Conservation (phyloP, 2,888 invertebrate species). For the Harpagoxenus sublaevis region DNA sequence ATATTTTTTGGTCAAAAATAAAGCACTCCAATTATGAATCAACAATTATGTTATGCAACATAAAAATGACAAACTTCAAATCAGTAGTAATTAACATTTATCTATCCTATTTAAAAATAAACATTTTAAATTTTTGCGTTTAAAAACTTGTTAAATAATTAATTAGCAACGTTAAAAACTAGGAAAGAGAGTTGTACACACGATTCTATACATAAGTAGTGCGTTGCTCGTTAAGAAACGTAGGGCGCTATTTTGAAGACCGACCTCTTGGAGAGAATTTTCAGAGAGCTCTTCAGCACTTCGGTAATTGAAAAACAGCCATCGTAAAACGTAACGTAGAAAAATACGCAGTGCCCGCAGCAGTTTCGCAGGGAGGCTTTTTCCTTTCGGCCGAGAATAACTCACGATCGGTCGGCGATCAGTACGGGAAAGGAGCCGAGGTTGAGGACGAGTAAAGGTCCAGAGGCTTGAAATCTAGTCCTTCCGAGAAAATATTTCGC, state of each 20-base stretch:
- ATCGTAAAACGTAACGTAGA: conserved; percentile 77
- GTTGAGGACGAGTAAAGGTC: not conserved
- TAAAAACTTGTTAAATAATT: not conserved
- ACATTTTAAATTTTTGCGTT: not conserved
- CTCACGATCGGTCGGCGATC: conserved; percentile 69
- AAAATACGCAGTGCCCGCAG: conserved; percentile 77
- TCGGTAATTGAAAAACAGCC: conserved; percentile 81
- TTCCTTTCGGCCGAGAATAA: conserved; percentile 66
- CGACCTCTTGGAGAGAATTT: not conserved
- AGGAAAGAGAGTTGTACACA: not conserved
- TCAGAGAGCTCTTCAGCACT: not conserved
- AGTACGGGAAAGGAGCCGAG: not conserved
- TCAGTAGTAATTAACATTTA: not conserved
- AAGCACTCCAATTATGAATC: not conserved
- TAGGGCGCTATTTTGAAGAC: conserved; percentile 13
- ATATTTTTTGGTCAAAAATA: conserved; percentile 6
- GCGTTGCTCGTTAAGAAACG: conserved; percentile 20
- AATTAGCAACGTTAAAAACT: not conserved
- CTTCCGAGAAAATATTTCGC: conserved; percentile 69
- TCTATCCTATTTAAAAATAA: not conserved
- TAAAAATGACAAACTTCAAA: not conserved
- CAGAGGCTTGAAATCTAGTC: conserved; percentile 61
- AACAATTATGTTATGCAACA: not conserved
- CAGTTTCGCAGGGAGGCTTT: conserved; percentile 73
- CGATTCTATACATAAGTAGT: not conserved